phyloP scores from a whole-genome alignment of 2,888 invertebrate species.

The Megaustenia siamemsis region DNA sequence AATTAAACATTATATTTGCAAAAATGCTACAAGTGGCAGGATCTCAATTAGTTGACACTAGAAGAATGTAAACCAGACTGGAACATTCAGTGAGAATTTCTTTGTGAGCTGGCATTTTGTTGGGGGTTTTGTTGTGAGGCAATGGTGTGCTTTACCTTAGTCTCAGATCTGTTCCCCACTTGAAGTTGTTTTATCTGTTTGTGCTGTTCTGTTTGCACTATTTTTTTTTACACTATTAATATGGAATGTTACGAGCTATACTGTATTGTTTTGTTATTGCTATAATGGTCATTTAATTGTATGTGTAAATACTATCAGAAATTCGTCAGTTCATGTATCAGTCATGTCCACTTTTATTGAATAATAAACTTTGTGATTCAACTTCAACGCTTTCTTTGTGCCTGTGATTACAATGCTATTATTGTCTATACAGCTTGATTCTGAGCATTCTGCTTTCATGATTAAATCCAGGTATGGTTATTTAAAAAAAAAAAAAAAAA shows the following conservation, averaged over 20 bases:
- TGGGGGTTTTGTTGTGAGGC: neutral
- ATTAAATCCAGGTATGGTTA: too few species aligned
- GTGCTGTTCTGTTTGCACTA: constrained; percentile 25
- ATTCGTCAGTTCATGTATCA: constrained; percentile 52
- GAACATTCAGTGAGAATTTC: neutral
- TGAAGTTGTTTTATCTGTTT: constrained; percentile 4
- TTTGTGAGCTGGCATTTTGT: neutral
- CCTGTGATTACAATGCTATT: too few species aligned
- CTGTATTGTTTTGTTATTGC: constrained; percentile 44
- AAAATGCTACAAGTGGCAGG: neutral
- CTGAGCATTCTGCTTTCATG: too few species aligned
- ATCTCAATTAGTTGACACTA: neutral
- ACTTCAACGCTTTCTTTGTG: constrained; percentile 12
- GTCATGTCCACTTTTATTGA: constrained; percentile 61
- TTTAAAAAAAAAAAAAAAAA: too few species aligned
- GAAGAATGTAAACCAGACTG: constrained; percentile 8
- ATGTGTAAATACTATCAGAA: constrained; percentile 47
- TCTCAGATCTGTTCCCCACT: constrained; percentile 12
- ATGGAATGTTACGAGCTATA: constrained; percentile 23
- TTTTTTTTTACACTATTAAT: neutral
- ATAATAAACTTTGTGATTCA: constrained; percentile 63
- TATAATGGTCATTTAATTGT: constrained; percentile 43
- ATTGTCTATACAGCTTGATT: too few species aligned
- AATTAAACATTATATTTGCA: neutral
- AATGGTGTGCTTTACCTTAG: neutral